Conservation (phyloP, 2,113 vertebrate species). For the Anarhynchus alexandrinus region DNA sequence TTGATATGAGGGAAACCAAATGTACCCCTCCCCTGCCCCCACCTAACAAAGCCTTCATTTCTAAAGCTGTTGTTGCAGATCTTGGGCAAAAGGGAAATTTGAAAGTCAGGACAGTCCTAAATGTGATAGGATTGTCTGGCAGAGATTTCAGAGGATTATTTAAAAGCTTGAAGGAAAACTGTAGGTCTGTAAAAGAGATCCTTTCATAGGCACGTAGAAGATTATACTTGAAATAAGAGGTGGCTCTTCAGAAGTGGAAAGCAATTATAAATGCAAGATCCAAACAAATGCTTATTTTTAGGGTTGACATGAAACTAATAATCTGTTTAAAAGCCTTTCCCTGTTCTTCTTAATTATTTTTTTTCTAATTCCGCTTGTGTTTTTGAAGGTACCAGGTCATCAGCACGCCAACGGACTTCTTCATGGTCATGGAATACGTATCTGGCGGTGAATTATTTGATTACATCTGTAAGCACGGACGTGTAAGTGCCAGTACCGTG, state of each 20-base stretch:
- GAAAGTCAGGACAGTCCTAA: background rate
- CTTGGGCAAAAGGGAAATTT: background rate
- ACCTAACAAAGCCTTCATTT: background rate
- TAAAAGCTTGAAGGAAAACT: background rate
- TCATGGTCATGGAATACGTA: conserved; percentile 99
- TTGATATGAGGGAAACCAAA: background rate
- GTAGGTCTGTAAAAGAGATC: background rate
- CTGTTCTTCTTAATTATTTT: background rate
- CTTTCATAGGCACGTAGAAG: conserved; percentile 9
- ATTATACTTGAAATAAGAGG: background rate
- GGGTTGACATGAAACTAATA: background rate
- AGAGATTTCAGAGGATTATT: conserved; percentile 21
- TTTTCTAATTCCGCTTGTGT: background rate
- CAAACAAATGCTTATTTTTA: background rate
- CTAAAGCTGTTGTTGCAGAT: background rate
- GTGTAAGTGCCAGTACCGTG: conserved; percentile 79
- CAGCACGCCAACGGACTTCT: conserved; percentile 98
- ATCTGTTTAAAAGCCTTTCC: background rate
- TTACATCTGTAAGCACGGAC: conserved; percentile 98
- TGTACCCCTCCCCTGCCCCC: background rate
- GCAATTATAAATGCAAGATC: background rate
- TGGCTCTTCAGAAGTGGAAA: background rate
- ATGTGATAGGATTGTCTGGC: background rate
- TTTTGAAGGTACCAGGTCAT: conserved; percentile 95
- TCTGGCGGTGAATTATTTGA: conserved; percentile 97